Evolutionary conservation across 2,113 vertebrate genomes (phyloP).

Genomic region (Tinamus guttatus): DNA sequence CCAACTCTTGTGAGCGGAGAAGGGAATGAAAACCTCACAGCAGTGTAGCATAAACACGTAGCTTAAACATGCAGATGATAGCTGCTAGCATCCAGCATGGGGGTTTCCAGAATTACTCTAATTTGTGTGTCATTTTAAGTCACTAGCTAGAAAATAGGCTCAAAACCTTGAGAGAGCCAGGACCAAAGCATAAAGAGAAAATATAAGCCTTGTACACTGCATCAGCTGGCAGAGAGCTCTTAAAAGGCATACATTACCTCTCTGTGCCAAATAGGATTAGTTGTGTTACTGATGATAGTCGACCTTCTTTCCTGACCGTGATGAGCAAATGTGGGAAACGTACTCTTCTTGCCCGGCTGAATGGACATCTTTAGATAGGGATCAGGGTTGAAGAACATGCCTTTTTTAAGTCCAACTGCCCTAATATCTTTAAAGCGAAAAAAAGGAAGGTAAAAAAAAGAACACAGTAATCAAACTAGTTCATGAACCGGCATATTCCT

Average conservation of each 20-base stretch:
- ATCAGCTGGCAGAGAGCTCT: background rate
- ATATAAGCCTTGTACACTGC: background rate
- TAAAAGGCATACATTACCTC: constrained; percentile 83
- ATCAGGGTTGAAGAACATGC: constrained; percentile 99
- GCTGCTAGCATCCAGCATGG: constrained; percentile 7
- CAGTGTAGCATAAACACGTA: background rate
- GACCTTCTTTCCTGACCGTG: constrained; percentile 96
- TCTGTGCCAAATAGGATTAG: constrained; percentile 95
- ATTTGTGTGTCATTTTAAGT: constrained; percentile 37
- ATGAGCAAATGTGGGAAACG: constrained; percentile 95
- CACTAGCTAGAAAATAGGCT: constrained; percentile 1
- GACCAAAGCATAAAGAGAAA: background rate
- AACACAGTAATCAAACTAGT: constrained; percentile 13
- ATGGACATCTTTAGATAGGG: constrained; percentile 99
- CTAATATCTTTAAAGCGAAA: constrained; percentile 86
- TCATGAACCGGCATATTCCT: background rate
- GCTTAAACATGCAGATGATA: background rate
- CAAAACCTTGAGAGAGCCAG: background rate
- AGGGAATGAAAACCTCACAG: background rate
- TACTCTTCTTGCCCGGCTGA: constrained; percentile 95
- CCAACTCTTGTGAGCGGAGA: background rate
- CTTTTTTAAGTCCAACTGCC: constrained; percentile 95
- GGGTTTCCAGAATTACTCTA: constrained; percentile 8
- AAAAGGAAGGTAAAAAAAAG: constrained; percentile 5
- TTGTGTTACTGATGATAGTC: constrained; percentile 96